A percentile compares a stretch with the other conserved stretches of the same genome.
phyloP scores from a whole-genome alignment of 2,113 vertebrate species.

The Connochaetes taurinus region DNA sequence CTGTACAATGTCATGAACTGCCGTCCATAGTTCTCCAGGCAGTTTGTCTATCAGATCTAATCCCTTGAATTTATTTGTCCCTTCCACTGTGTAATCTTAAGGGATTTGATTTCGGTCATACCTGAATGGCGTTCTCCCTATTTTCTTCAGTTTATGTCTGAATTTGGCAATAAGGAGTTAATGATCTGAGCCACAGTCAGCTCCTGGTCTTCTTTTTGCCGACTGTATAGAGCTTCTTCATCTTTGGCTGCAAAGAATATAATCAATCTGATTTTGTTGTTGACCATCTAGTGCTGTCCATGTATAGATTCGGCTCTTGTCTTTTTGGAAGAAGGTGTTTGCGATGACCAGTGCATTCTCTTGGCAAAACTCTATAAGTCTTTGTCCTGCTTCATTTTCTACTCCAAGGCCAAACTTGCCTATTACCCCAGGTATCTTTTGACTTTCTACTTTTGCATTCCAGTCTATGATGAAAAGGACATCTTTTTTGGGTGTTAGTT shows the following conservation, averaged over 20 bases:
- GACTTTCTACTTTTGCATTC: background rate
- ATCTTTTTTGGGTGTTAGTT: background rate
- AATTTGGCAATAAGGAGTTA: background rate
- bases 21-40: accelerated
- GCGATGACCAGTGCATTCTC: background rate
- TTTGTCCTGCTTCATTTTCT: background rate
- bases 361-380: background rate
- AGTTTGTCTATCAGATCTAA: background rate
- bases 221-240: background rate
- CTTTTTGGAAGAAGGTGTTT: background rate
- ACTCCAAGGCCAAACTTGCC: background rate
- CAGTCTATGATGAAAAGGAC: background rate
- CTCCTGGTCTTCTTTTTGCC: background rate
- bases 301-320: background rate
- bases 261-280: background rate
- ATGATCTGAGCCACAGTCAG: background rate
- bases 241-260: background rate
- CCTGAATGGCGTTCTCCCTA: background rate
- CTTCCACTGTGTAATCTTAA: background rate
- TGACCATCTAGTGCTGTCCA: background rate
- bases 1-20: background rate
- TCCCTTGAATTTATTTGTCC: background rate
- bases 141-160: background rate
- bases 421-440: background rate
- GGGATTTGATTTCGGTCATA: background rate